phyloP scores from a whole-genome alignment of 2,797 vertebrate species.

The Dromococcyx pavoninus region DNA sequence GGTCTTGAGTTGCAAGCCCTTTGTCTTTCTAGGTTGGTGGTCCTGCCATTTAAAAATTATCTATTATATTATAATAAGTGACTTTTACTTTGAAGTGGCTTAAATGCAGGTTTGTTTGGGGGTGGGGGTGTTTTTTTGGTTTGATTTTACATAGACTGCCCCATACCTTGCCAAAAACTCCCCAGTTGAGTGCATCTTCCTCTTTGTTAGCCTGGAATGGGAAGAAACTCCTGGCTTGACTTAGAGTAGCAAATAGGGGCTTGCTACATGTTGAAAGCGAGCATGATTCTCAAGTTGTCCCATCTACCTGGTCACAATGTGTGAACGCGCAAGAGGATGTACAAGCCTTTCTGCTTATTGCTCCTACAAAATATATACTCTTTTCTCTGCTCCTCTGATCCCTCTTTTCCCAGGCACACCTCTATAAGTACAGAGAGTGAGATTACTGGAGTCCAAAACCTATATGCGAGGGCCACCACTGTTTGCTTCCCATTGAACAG shows the following conservation, averaged over 20 bases:
- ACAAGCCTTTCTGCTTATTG: conserved; percentile 63
- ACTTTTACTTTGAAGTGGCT: conserved; percentile 73
- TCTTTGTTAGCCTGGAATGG: conserved; percentile 50
- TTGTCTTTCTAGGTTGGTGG: conserved; percentile 75
- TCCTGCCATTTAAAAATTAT: conserved; percentile 78
- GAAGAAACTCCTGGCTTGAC: conserved; percentile 50
- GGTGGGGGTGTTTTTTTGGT: neutral
- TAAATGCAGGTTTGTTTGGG: conserved; percentile 57
- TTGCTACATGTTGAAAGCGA: conserved; percentile 11
- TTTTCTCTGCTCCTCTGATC: conserved; percentile 42
- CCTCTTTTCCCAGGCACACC: conserved; percentile 58
- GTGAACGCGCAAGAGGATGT: conserved; percentile 38
- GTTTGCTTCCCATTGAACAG: neutral
- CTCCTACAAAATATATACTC: conserved; percentile 47
- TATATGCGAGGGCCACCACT: neutral
- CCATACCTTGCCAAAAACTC: conserved; percentile 9
- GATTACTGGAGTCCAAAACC: conserved; percentile 25
- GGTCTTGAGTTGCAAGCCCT: conserved; percentile 57
- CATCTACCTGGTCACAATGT: neutral
- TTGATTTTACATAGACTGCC: conserved; percentile 53
- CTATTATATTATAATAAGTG: conserved; percentile 66
- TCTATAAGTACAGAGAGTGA: conserved; percentile 7
- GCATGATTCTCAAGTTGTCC: conserved; percentile 24
- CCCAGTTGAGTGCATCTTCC: conserved; percentile 44
- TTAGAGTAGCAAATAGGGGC: conserved; percentile 36